These are phyloP conservation scores for Leptinotarsa tumamoca DNA, from an alignment of 2,888 invertebrate species.

Conservation along the genomic window DNA sequence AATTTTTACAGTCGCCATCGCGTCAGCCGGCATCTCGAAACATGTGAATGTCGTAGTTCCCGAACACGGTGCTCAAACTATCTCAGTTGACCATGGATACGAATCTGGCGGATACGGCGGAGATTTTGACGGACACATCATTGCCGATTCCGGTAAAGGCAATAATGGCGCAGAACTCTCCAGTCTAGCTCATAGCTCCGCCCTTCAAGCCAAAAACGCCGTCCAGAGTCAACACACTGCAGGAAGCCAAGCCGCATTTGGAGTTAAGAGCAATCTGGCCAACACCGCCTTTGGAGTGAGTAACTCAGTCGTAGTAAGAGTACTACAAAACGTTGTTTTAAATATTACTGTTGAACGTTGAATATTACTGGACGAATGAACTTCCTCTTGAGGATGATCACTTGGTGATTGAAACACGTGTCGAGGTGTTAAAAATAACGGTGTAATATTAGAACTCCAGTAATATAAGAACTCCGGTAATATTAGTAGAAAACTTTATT, in stretches of 20 bases:
- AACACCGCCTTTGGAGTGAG: slow-evolving; percentile 72
- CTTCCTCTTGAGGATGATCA: too few species aligned
- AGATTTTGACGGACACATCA: slow-evolving; percentile 15
- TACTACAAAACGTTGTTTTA: too few species aligned
- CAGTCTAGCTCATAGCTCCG: slow-evolving; percentile 76
- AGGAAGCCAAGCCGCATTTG: slow-evolving; percentile 79
- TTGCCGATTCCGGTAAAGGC: slow-evolving; percentile 24
- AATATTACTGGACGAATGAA: too few species aligned
- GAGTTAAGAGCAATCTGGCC: slow-evolving; percentile 79
- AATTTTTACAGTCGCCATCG: slow-evolving; percentile 39
- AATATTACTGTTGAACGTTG: too few species aligned
- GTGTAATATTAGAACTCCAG: too few species aligned
- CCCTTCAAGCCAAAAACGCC: slow-evolving; percentile 79
- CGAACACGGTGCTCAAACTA: slow-evolving; percentile 46
- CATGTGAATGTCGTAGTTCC: slow-evolving; percentile 47
- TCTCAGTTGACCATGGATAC: slow-evolving; percentile 30
- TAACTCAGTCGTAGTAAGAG: too few species aligned
- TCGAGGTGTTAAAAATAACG: too few species aligned
- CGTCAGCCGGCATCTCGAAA: slow-evolving; percentile 40
- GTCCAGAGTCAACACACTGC: slow-evolving; percentile 77
- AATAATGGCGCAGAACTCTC: slow-evolving; percentile 74
- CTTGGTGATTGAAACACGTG: too few species aligned
- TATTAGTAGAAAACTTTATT: too few species aligned
- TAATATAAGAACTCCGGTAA: too few species aligned
- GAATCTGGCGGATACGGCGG: slow-evolving; percentile 35